Evolutionary conservation across 2,113 vertebrate genomes (phyloP).

Genomic region (Gadus chalcogrammus): DNA sequence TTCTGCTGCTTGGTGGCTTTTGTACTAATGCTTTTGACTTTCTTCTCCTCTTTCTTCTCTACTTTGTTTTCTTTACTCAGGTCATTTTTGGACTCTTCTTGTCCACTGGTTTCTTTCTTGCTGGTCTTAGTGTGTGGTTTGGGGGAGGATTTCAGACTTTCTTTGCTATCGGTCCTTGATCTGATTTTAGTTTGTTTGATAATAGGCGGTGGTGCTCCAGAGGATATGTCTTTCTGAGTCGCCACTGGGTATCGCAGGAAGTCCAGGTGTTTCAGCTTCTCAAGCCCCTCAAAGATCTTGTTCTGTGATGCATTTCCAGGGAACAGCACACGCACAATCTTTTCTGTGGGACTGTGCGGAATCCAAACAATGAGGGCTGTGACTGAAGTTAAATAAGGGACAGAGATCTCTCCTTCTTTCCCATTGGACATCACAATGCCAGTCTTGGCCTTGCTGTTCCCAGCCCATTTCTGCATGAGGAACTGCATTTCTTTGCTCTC

Average conservation of each 20-base stretch:
- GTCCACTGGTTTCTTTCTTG: constrained; percentile 80
- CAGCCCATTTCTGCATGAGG: constrained; percentile 98
- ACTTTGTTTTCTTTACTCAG: constrained; percentile 80
- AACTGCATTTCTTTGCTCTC: constrained; percentile 99
- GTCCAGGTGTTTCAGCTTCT: constrained; percentile 94
- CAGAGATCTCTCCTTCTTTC: constrained; percentile 97
- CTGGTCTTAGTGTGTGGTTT: constrained; percentile 79
- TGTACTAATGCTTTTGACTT: constrained; percentile 77
- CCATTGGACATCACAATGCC: constrained; percentile 89
- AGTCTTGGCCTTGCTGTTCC: constrained; percentile 98
- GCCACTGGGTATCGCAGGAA: constrained; percentile 92
- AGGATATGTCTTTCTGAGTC: constrained; percentile 89
- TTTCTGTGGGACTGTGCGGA: constrained; percentile 90
- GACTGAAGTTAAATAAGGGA: constrained; percentile 96
- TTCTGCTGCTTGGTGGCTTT: constrained; percentile 82
- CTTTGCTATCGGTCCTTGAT: constrained; percentile 92
- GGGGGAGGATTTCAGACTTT: constrained; percentile 90
- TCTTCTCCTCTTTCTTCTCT: constrained; percentile 83
- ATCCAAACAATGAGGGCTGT: constrained; percentile 97
- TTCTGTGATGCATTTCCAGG: constrained; percentile 98
- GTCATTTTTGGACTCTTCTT: constrained; percentile 79
- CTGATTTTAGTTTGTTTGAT: constrained; percentile 93
- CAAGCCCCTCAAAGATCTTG: constrained; percentile 95
- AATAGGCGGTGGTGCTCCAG: constrained; percentile 78
- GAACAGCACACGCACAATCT: constrained; percentile 95